phyloP scores from a whole-genome alignment of 2,113 vertebrate genomes.

The Pedetes capensis region DNA sequence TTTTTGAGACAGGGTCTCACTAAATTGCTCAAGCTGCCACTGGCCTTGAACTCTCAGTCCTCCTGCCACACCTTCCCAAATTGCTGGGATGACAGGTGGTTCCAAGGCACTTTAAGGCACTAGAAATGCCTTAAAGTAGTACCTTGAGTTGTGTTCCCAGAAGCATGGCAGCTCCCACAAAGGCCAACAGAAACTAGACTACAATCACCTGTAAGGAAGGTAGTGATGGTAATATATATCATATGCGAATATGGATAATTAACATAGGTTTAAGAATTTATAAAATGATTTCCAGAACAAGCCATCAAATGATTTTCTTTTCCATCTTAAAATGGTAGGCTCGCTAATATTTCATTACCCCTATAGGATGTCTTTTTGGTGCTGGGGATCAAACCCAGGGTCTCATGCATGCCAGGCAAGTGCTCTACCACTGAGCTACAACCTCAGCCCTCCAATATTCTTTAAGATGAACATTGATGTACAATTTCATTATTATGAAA shows the following conservation, averaged over 20 bases:
- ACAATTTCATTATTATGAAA: background rate
- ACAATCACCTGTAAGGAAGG: background rate
- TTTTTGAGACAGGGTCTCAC: too few species aligned
- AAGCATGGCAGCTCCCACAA: rapidly evolving
- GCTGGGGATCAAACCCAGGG: background rate
- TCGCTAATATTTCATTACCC: background rate
- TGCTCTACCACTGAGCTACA: background rate
- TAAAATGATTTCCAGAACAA: background rate
- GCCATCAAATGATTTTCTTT: background rate
- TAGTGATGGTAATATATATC: too few species aligned
- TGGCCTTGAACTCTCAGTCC: too few species aligned
- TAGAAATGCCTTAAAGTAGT: background rate
- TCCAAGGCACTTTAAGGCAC: too few species aligned
- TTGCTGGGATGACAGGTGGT: too few species aligned
- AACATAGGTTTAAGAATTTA: background rate
- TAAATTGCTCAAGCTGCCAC: too few species aligned
- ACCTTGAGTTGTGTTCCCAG: too few species aligned
- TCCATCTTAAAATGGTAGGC: background rate
- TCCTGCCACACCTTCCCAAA: too few species aligned
- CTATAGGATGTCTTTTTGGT: background rate
- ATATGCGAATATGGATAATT: background rate
- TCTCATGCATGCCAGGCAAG: too few species aligned
- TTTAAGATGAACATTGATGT: background rate
- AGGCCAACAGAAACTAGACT: background rate
- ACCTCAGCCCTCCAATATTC: background rate